phyloP scores from a whole-genome alignment of 2,113 vertebrate species.

The Pedetes capensis region DNA sequence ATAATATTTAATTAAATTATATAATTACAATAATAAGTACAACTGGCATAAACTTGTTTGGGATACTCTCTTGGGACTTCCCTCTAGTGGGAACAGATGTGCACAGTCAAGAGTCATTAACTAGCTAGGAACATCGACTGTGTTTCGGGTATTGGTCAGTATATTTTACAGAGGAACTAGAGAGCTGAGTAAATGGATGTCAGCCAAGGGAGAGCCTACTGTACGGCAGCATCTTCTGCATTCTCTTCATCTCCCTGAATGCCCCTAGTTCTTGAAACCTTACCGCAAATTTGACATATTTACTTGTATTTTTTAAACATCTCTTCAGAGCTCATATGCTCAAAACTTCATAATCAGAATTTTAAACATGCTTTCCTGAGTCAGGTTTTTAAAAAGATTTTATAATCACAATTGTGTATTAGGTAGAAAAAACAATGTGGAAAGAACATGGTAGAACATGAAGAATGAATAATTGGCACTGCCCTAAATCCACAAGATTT shows the following conservation, averaged over 20 bases:
- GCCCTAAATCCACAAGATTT: not conserved
- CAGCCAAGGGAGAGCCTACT: slow-evolving; percentile 64
- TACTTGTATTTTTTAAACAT: not conserved
- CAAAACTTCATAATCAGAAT: not conserved
- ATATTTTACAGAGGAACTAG: slow-evolving; percentile 34
- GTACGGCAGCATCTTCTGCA: not conserved
- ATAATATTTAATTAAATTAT: slow-evolving; percentile 78
- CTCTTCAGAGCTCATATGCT: not conserved
- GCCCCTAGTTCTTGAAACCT: not conserved
- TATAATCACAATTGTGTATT: not conserved
- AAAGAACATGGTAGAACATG: not conserved
- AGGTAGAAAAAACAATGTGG: not conserved
- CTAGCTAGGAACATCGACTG: slow-evolving; percentile 28
- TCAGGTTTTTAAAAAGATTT: not conserved
- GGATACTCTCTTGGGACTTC: slow-evolving; percentile 71
- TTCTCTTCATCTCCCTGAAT: not conserved
- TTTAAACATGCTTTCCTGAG: not conserved
- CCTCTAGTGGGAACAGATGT: slow-evolving; percentile 78
- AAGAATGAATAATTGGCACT: not conserved
- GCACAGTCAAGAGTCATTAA: slow-evolving; percentile 69
- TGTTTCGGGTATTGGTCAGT: slow-evolving; percentile 63
- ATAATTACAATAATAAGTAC: slow-evolving; percentile 78
- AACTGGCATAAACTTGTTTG: slow-evolving; percentile 77
- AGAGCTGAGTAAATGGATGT: not conserved
- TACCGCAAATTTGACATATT: not conserved